Conservation (phyloP, 2,888 invertebrate species). For the Papilio gigon region DNA sequence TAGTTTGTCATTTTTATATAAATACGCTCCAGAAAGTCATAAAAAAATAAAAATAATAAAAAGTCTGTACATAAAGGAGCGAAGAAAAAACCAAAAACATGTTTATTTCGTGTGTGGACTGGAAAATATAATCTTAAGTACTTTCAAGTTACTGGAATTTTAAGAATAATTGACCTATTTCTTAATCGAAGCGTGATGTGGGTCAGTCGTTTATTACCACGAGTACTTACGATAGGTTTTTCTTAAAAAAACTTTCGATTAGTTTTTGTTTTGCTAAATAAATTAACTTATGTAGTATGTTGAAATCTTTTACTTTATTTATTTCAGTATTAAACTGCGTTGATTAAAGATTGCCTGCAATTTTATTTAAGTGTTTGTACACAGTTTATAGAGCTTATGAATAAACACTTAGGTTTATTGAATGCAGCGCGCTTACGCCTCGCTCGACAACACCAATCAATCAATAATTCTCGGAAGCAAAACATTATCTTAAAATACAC, state of each 20-base stretch:
- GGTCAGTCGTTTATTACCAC: slow-evolving; percentile 12
- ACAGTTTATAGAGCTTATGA: slow-evolving; percentile 49
- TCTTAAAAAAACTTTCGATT: background rate
- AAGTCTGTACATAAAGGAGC: background rate
- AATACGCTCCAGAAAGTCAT: too few species aligned
- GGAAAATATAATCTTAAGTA: slow-evolving; percentile 2
- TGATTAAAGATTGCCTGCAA: slow-evolving; percentile 26
- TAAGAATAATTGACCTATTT: slow-evolving; percentile 17
- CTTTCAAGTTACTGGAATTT: slow-evolving; percentile 3
- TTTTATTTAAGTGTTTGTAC: slow-evolving; percentile 15
- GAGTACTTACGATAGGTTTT: slow-evolving; percentile 2
- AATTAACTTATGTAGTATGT: background rate
- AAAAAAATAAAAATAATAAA: background rate
- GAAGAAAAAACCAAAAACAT: background rate
- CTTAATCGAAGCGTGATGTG: slow-evolving; percentile 20
- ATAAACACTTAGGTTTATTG: slow-evolving; percentile 56
- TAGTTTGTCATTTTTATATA: too few species aligned
- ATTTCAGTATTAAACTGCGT: background rate
- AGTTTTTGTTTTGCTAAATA: background rate
- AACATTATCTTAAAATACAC: slow-evolving; percentile 48
- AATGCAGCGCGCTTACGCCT: slow-evolving; percentile 52
- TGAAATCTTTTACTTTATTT: background rate
- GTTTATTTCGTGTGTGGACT: background rate
- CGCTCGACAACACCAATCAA: slow-evolving; percentile 47
- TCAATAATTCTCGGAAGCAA: slow-evolving; percentile 51